These are phyloP conservation scores for Microplitis mediator DNA, from an alignment of 1,140 invertebrate genomes.

Conservation along the genomic window DNA sequence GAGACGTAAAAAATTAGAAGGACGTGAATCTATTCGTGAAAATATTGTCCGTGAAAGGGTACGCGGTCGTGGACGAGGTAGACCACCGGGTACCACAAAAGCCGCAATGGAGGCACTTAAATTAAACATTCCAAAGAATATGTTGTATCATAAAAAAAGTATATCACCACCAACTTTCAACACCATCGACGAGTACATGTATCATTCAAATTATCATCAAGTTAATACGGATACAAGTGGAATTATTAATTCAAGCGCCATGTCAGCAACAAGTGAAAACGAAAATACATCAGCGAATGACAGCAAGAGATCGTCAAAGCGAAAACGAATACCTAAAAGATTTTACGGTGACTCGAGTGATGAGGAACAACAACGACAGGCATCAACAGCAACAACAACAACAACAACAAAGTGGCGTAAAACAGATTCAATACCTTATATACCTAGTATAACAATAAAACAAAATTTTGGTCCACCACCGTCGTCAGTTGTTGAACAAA, in stretches of 20 bases:
- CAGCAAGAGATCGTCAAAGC: slow-evolving; percentile 74
- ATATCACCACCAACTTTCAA: slow-evolving; percentile 34
- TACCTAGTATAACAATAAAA: slow-evolving; percentile 24
- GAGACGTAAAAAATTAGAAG: background rate
- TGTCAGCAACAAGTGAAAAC: slow-evolving; percentile 31
- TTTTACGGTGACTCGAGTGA: slow-evolving; percentile 87
- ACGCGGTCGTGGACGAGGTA: background rate
- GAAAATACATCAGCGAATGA: slow-evolving; percentile 59
- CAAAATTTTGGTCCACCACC: slow-evolving; percentile 43
- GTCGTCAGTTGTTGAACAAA: slow-evolving; percentile 47
- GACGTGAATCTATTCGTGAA: background rate
- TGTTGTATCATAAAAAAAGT: slow-evolving; percentile 47
- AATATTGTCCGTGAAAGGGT: background rate
- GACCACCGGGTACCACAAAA: background rate
- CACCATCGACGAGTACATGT: background rate
- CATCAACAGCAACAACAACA: slow-evolving; percentile 36
- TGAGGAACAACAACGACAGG: slow-evolving; percentile 70
- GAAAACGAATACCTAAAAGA: slow-evolving; percentile 78
- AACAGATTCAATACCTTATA: slow-evolving; percentile 16
- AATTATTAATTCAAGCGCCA: slow-evolving; percentile 24
- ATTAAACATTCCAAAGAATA: slow-evolving; percentile 58
- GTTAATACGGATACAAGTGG: slow-evolving; percentile 30
- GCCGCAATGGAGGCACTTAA: slow-evolving; percentile 48
- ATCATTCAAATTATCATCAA: background rate
- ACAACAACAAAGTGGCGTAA: slow-evolving; percentile 35